Evolutionary conservation across 30 jellyfish, hydroid and myxozoan genomes (phyloP), one percentile per base, ranked within the genome.

Genomic region (Cassiopea xamachana): DNA sequence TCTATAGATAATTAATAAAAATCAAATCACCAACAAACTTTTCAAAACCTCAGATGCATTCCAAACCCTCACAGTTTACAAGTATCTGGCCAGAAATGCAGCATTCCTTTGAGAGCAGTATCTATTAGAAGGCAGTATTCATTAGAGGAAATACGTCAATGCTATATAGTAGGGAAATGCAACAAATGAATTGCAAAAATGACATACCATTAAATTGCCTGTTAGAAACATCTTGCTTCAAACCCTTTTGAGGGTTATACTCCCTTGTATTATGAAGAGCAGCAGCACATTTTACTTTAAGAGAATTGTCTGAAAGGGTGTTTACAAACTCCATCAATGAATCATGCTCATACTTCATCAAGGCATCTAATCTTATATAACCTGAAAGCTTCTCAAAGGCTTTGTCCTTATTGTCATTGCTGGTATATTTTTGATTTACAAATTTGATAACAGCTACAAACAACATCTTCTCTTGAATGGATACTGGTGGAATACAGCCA

Each of bases 381-480:
- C 46, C 17, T 46, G 71, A 39, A 16, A 84, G 92, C 27, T n/a
- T 55, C 2, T 51, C 50, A 1, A 84, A 16, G 10, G 46, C 85
- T 69, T 8, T 18, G 12, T 49, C 39, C 2, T 73, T 17, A 2
- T 13, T 14, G 46, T 43, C 81, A 48, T 19, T 17, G 6, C 16
- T 59, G 43, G 73, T 27, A 27, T 27, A 27, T 27, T 27, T 39
- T 2, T 18, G 27, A 50, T 83, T 50, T 15, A 70, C 80, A 74
- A 69, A 84, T 46, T 59, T 84, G 85, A 84, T 4, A 7, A 84
- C 58, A 2, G 78, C 62, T 71, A 12, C 60, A 58, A 70, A 84
- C 14, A 84, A 1, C 14, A 84, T 48, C 67, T 48, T 84, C 55
- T 84, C 92, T 74, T 84, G 92, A 17, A 84, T 70, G 8, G 92